Evolutionary conservation across 2,113 vertebrate genomes (phyloP).

Genomic region (Talpa occidentalis): DNA sequence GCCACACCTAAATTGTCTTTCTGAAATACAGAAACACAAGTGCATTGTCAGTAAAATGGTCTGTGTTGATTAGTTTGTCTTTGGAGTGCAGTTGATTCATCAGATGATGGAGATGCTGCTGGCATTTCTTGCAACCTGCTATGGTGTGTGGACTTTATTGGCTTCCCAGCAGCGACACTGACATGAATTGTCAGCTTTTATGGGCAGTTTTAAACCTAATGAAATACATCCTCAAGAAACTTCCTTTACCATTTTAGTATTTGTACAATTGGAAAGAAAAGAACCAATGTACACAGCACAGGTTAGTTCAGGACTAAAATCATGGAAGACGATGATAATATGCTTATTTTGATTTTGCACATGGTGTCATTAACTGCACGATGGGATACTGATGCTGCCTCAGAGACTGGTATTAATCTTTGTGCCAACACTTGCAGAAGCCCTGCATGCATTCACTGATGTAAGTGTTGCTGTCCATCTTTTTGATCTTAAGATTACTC

Average conservation of each 20-base stretch:
- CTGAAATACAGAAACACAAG: conserved; percentile 24
- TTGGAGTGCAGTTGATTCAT: conserved; percentile 64
- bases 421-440: conserved; percentile 25
- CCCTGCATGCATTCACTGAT: background rate
- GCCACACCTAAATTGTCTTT: conserved; percentile 54
- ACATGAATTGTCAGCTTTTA: conserved; percentile 68
- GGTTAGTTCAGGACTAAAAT: conserved; percentile 28
- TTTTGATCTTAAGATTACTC: conserved; percentile 47
- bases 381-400: conserved; percentile 7
- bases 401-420: conserved; percentile 54
- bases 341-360: conserved; percentile 61
- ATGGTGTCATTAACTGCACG: background rate
- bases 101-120: conserved; percentile 51
- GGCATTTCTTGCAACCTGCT: conserved; percentile 50
- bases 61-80: conserved; percentile 74
- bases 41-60: conserved; percentile 67
- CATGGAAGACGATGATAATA: conserved; percentile 9
- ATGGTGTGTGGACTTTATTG: conserved; percentile 60
- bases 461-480: conserved; percentile 51
- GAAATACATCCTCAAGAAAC: conserved; percentile 72
- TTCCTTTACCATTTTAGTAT: conserved; percentile 38
- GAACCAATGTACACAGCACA: background rate
- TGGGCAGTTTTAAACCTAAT: conserved; percentile 76
- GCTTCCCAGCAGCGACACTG: conserved; percentile 54
- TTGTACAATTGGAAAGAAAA: conserved; percentile 42